Evolutionary conservation across 2,113 vertebrate species (phyloP).

Genomic region (Ciconia stormi): DNA sequence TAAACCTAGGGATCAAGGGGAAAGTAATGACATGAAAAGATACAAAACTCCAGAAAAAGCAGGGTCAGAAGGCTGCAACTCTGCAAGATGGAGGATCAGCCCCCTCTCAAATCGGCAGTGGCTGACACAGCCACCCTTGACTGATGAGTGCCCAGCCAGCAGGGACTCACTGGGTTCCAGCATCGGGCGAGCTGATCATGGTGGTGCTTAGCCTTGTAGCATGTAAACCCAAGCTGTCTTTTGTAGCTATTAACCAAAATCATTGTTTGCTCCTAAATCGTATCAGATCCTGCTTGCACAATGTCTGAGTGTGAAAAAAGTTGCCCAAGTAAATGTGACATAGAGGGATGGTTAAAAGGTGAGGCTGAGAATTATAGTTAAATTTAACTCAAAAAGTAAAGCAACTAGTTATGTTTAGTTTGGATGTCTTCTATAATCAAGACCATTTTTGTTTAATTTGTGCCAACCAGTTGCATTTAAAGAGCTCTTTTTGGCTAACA

Average conservation of each 20-base stretch:
- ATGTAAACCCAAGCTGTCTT: not conserved
- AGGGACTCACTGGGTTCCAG: not conserved
- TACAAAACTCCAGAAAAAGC: not conserved
- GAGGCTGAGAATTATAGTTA: not conserved
- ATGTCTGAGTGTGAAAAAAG: not conserved
- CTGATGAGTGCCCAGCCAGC: not conserved
- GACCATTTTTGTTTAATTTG: not conserved
- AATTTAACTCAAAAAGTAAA: not conserved
- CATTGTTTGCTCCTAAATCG: not conserved
- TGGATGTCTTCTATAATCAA: not conserved
- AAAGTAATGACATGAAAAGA: not conserved
- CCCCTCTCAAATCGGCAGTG: not conserved
- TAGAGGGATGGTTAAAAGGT: not conserved
- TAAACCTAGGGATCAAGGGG: not conserved
- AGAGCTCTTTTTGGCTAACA: not conserved
- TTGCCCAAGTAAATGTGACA: accelerated
- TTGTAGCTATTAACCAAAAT: not conserved
- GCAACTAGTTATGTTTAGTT: not conserved
- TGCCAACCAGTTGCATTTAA: not conserved
- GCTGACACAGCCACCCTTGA: not conserved
- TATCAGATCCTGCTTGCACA: not conserved
- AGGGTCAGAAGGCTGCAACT: not conserved
- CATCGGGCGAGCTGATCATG: accelerated
- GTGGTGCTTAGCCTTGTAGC: not conserved
- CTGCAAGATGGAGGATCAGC: not conserved